Percentiles rank a stretch among this genome's conserved stretches.
Evolutionary conservation across 2,113 vertebrate genomes (phyloP).

Genomic region (Tringa solitaria): DNA sequence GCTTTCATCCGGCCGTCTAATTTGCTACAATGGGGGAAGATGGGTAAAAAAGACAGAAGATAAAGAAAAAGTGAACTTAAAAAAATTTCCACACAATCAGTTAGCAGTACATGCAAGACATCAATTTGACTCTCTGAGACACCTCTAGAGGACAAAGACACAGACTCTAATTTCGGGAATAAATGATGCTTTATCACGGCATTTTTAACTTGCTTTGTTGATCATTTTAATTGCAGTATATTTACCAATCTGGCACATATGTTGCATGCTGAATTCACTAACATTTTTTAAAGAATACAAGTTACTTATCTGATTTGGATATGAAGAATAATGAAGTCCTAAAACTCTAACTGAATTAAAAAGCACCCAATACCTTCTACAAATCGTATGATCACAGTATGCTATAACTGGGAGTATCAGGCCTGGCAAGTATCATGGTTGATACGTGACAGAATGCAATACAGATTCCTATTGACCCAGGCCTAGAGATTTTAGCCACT

Average conservation of each 20-base stretch:
- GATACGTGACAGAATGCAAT: conserved; percentile 61
- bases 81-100: conserved; percentile 80
- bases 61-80: conserved; percentile 86
- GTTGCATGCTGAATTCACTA: conserved; percentile 46
- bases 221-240: neutral
- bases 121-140: conserved; percentile 74
- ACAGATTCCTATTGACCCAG: conserved; percentile 62
- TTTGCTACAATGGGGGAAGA: conserved; percentile 85
- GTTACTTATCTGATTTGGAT: conserved; percentile 50
- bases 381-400: neutral
- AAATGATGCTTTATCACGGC: conserved; percentile 35
- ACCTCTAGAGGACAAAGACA: conserved; percentile 74
- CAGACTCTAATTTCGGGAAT: conserved; percentile 67
- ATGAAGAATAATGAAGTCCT: conserved; percentile 60
- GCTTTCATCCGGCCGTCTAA: conserved; percentile 87
- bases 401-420: conserved; percentile 22
- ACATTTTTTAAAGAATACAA: conserved; percentile 6
- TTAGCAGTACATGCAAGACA: conserved; percentile 83
- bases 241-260: conserved; percentile 15
- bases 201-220: conserved; percentile 38
- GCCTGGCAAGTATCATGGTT: conserved; percentile 68
- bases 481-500: conserved; percentile 63
- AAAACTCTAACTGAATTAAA: conserved; percentile 36
- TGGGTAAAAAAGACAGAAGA: conserved; percentile 84
- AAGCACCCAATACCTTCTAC: neutral